Evolutionary conservation across 2,113 vertebrate species (phyloP).

Genomic region (Eptesicus fuscus): DNA sequence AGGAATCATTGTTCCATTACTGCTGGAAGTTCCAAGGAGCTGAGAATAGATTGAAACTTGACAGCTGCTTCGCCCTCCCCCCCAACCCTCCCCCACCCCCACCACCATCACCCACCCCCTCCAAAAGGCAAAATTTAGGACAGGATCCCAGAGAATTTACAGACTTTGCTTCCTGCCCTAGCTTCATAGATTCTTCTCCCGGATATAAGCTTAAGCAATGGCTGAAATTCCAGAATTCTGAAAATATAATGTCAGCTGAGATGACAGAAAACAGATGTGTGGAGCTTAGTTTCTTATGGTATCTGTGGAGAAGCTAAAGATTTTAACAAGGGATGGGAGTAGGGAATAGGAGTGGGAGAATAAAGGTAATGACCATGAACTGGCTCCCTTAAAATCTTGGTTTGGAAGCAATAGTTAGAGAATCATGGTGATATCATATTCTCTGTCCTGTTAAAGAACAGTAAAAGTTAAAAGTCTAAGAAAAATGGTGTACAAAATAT

Average conservation of each 20-base stretch:
- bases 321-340: constrained; percentile 31
- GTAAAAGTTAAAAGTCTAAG: not conserved
- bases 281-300: constrained; percentile 40
- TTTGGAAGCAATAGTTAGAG: constrained; percentile 31
- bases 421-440: not conserved
- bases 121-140: constrained; percentile 39
- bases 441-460: constrained; percentile 12
- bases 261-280: constrained; percentile 71
- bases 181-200: constrained; percentile 48
- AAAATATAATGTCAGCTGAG: constrained; percentile 65
- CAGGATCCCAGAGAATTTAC: constrained; percentile 51
- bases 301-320: constrained; percentile 45
- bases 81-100: not conserved
- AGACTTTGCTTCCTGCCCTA: constrained; percentile 56
- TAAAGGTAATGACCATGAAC: not conserved
- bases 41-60: not conserved
- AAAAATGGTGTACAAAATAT: not conserved
- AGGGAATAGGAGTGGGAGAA: not conserved
- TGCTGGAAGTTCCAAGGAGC: not conserved
- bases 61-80: not conserved
- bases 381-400: not conserved
- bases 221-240: constrained; percentile 63
- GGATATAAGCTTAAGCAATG: constrained; percentile 52
- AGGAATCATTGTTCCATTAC: not conserved
- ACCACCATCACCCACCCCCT: not conserved